Evolutionary conservation across 2,797 vertebrate genomes (phyloP).

Genomic region (Sarcoramphus papa): DNA sequence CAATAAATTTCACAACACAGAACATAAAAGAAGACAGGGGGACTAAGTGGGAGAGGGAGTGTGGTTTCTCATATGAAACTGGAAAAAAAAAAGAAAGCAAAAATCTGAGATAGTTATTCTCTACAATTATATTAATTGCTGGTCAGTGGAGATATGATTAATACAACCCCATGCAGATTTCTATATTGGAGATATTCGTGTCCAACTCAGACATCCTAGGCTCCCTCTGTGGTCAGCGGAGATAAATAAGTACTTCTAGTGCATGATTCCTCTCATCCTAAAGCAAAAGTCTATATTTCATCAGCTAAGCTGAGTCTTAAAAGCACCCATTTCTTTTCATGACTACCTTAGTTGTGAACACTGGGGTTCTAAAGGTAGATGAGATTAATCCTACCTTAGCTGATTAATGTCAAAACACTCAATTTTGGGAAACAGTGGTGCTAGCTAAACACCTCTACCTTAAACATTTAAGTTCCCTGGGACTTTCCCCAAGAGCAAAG

Average conservation of each 20-base stretch:
- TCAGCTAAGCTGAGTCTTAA: neutral
- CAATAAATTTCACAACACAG: neutral
- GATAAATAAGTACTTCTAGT: neutral
- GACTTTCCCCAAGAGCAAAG: neutral
- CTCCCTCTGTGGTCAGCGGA: neutral
- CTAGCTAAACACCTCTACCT: neutral
- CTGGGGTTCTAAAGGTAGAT: neutral
- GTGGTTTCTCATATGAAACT: neutral
- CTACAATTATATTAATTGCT: neutral
- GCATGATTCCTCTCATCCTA: neutral
- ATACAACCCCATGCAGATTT: neutral
- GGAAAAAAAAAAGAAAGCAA: neutral
- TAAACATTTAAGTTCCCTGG: neutral
- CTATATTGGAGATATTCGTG: neutral
- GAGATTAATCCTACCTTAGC: neutral
- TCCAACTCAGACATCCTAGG: neutral
- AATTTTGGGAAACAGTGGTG: neutral
- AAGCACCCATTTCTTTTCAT: neutral
- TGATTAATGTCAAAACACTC: neutral
- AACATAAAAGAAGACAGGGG: neutral
- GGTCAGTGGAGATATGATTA: neutral
- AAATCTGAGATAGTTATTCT: neutral
- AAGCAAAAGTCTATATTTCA: neutral
- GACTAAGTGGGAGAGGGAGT: neutral
- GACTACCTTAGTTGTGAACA: neutral